Percentiles rank a stretch among this genome's conserved stretches.
These are phyloP conservation scores for Torymus tubicola DNA, from an alignment of 2,888 invertebrate species.

Conservation along the genomic window DNA sequence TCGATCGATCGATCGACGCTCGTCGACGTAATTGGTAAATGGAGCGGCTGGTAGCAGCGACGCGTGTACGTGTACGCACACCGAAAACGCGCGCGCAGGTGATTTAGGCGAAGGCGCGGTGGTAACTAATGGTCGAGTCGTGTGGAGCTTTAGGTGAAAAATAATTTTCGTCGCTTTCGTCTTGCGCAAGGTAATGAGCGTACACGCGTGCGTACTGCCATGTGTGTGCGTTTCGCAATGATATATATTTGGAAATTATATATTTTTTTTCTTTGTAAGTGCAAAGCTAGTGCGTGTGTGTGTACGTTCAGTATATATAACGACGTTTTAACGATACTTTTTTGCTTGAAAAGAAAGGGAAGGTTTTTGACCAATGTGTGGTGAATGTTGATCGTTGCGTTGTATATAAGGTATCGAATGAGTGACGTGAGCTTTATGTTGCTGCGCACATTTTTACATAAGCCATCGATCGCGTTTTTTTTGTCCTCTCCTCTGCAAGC, in stretches of 20 bases:
- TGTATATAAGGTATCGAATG: too few relatives aligned
- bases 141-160: not conserved
- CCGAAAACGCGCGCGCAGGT: constrained; percentile 11
- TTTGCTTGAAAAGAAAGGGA: too few relatives aligned
- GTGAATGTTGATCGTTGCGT: too few relatives aligned
- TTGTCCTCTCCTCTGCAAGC: not conserved
- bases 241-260: not conserved
- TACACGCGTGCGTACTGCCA: not conserved
- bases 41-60: constrained; percentile 54
- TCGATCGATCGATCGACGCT: constrained; percentile 57
- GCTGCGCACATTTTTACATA: not conserved
- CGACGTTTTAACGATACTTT: too few relatives aligned
- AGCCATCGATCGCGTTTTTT: constrained; percentile 35
- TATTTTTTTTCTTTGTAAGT: too few relatives aligned
- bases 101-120: not conserved
- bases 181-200: not conserved
- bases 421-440: too few relatives aligned
- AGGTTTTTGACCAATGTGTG: too few relatives aligned
- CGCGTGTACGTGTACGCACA: not conserved
- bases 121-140: not conserved
- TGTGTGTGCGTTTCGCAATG: not conserved
- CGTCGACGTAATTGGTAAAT: constrained; percentile 64
- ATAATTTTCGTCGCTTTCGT: constrained; percentile 12
- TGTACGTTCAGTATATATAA: too few relatives aligned
- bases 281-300: too few relatives aligned